These are phyloP conservation scores for Gadus macrocephalus DNA, from an alignment of 2,113 vertebrate species.

Conservation along the genomic window DNA sequence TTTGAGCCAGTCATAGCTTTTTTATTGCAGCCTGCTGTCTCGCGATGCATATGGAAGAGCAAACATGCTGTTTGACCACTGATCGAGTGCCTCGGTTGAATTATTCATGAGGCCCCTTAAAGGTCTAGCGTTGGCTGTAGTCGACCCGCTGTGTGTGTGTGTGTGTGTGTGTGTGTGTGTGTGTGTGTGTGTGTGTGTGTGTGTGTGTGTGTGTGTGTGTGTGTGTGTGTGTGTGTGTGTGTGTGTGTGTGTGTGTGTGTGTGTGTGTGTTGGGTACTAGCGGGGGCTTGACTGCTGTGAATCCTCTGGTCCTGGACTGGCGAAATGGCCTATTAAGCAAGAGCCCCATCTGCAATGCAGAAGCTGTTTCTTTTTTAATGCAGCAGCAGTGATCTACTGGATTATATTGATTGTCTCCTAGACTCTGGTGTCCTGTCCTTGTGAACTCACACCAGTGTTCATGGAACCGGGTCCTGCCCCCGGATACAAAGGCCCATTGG, in stretches of 20 bases:
- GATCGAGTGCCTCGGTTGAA: conserved; percentile 53
- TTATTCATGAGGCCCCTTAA: conserved; percentile 60
- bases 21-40: conserved; percentile 22
- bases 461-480: conserved; percentile 32
- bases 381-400: conserved; percentile 50
- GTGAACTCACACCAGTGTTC: conserved; percentile 30
- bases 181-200: neutral
- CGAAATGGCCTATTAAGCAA: conserved; percentile 45
- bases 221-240: neutral
- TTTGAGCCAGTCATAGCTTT: no score
- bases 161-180: neutral
- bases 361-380: conserved; percentile 46
- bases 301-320: conserved; percentile 39
- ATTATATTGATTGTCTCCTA: conserved; percentile 55
- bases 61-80: conserved; percentile 49
- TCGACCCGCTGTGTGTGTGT: neutral
- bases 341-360: conserved; percentile 65
- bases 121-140: conserved; percentile 40
- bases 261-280: conserved; percentile 10
- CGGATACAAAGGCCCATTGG: conserved; percentile 7
- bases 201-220: neutral
- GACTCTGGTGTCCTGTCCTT: conserved; percentile 45
- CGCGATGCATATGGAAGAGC: conserved; percentile 25
- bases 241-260: neutral
- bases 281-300: neutral